Percentiles rank a stretch among this genome's conserved stretches.
Evolutionary conservation across 2,888 invertebrate species (phyloP).

Genomic region (Aethes cnicana): DNA sequence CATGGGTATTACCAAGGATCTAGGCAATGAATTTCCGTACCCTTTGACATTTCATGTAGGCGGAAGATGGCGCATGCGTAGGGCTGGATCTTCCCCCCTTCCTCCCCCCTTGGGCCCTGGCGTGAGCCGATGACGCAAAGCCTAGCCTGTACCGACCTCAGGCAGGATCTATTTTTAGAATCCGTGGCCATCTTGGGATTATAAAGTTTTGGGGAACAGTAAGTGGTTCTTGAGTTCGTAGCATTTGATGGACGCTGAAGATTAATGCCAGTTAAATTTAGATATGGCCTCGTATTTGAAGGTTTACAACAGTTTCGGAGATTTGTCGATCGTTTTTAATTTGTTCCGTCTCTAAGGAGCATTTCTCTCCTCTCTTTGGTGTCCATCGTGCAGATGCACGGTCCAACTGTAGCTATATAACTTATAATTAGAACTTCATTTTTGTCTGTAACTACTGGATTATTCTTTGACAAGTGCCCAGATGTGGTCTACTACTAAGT

Average conservation of each 20-base stretch:
- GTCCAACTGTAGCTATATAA: too few species aligned
- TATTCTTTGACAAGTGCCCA: too few species aligned
- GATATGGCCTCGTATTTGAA: too few species aligned
- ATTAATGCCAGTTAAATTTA: too few species aligned
- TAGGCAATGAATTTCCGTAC: constrained; percentile 63
- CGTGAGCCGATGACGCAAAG: constrained; percentile 71
- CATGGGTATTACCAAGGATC: constrained; percentile 34
- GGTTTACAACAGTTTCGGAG: too few species aligned
- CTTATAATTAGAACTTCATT: too few species aligned
- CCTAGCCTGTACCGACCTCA: constrained; percentile 48
- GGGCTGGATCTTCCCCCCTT: constrained; percentile 28
- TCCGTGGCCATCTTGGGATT: constrained; percentile 35
- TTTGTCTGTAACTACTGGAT: too few species aligned
- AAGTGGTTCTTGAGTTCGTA: not conserved
- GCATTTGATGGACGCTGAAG: not conserved
- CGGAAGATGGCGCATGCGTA: constrained; percentile 62
- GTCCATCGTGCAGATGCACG: too few species aligned
- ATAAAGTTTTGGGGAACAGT: not conserved
- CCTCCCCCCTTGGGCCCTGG: constrained; percentile 35
- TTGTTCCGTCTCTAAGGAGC: too few species aligned
- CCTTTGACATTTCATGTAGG: constrained; percentile 73
- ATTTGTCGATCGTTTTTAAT: too few species aligned
- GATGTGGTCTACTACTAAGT: too few species aligned
- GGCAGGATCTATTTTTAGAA: constrained; percentile 56
- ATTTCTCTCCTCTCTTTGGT: too few species aligned